Evolutionary conservation across 53 echinoderm and acorn worm genomes (phyloP).

Genomic region (Temnopleurus reevesii): DNA sequence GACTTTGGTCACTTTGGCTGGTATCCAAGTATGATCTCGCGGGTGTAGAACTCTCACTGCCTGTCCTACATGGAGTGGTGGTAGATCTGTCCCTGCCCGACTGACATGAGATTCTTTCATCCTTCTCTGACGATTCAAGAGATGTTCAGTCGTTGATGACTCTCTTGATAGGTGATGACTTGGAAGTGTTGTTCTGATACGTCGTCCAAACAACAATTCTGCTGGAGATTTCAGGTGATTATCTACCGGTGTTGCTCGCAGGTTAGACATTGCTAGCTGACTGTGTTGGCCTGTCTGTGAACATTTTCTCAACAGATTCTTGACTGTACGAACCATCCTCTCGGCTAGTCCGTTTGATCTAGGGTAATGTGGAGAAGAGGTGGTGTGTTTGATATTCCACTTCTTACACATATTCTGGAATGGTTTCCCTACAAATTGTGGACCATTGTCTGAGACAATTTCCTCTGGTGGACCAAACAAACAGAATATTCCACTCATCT

Average conservation of each 20-base stretch:
- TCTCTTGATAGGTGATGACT: not conserved
- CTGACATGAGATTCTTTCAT: constrained; percentile 65
- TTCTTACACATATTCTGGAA: constrained; percentile 64
- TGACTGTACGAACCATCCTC: constrained; percentile 71
- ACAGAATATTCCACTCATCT: constrained; percentile 40
- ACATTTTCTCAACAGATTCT: constrained; percentile 66
- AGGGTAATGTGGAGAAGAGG: constrained; percentile 72
- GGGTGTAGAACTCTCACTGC: constrained; percentile 62
- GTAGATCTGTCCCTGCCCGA: constrained; percentile 57
- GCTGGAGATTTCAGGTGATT: constrained; percentile 69
- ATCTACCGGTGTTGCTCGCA: constrained; percentile 68
- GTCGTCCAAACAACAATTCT: constrained; percentile 67
- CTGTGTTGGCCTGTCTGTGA: constrained; percentile 68
- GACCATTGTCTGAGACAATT: constrained; percentile 73
- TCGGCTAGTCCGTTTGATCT: constrained; percentile 72
- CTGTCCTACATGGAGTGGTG: constrained; percentile 66
- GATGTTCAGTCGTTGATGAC: not conserved
- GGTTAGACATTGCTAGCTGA: constrained; percentile 38
- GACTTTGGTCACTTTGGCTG: constrained; percentile 57
- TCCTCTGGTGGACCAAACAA: constrained; percentile 53
- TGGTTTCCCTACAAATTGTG: constrained; percentile 64
- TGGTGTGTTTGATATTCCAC: constrained; percentile 64
- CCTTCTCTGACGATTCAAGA: not conserved
- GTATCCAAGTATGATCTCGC: constrained; percentile 61
- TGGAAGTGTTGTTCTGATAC: constrained; percentile 45